These are phyloP conservation scores for Phallusia fumigata DNA, from an alignment of 23 tunicate genomes.

Conservation along the genomic window DNA sequence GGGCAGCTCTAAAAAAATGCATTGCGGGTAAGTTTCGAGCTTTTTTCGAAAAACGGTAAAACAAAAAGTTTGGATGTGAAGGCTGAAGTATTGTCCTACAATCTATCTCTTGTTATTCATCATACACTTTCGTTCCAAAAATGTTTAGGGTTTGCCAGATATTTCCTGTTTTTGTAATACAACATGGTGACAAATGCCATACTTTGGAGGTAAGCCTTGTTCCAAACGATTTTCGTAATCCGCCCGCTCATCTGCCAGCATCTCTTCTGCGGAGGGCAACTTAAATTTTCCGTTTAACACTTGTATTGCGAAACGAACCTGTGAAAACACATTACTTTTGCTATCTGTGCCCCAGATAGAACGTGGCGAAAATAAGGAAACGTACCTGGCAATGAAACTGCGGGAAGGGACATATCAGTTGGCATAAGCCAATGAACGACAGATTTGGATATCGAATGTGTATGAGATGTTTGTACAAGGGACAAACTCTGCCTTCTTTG, in stretches of 20 bases:
- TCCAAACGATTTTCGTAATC: conserved; percentile 49
- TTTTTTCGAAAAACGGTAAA: too few species aligned
- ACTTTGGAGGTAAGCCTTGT: conserved; percentile 60
- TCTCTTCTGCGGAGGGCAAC: conserved; percentile 54
- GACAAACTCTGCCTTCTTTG: conserved; percentile 33
- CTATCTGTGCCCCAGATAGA: not conserved
- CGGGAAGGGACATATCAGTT: conserved; percentile 76
- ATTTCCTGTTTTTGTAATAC: too few species aligned
- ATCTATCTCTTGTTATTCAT: too few species aligned
- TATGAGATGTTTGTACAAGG: conserved; percentile 66
- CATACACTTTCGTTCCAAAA: too few species aligned
- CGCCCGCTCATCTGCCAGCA: conserved; percentile 57
- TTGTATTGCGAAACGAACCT: conserved; percentile 42
- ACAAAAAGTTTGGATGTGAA: too few species aligned
- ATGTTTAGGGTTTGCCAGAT: too few species aligned
- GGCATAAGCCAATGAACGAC: conserved; percentile 68
- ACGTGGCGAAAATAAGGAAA: not conserved
- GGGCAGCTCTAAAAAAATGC: conserved; percentile 36
- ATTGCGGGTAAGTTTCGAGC: too few species aligned
- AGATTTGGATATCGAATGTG: conserved; percentile 61
- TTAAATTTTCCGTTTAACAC: conserved; percentile 37
- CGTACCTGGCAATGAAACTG: conserved; percentile 80
- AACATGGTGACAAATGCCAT: too few species aligned
- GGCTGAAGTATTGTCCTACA: too few species aligned
- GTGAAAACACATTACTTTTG: not conserved